Base-by-base conservation (phyloP, 2,797 vertebrate species). In the Sebastes itinus region DNA sequence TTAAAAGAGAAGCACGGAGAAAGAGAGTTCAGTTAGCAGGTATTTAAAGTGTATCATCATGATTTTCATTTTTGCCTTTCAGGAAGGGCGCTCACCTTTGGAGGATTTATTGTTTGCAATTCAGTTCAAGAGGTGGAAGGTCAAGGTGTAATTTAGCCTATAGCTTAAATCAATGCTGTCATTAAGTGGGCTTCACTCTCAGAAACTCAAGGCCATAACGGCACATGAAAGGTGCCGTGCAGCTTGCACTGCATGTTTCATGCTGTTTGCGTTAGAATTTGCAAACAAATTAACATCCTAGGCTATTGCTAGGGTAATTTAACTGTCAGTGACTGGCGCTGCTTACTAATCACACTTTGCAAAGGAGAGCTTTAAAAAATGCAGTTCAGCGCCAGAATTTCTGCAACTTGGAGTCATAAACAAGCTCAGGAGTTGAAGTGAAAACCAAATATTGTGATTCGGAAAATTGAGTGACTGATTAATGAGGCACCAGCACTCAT, bases 291-390 rank as follows among this genome's bases (percentile, higher is more conserved):
- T 13, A 79, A 56, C 38, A 74, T 73, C 42, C 14, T 42, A 27
- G 14, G 14, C 33, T 82, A 22, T 59, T 67, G 38, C 55, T 59
- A 46, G 13, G 23, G 69, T 82, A 70, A 78, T 74, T 76, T 56
- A 70, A 62, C 64, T 20, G 18, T 22, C 61, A 71, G 49, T 22
- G 72, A 22, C 35, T 71, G 58, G 11, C 10, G 20, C 22, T 69
- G 67, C 8, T 35, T 82, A 58, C 56, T 79, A 67, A 77, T 80
- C 62, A 46, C 6, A 59, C 20, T 38, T 46, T 63, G 22, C 16
- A 70, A 60, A 77, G 30, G 13, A 12, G 16, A 58, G 32, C 27
- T 72, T 60, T 9, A 66, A 23, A 75, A 35, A 69, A 55, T n/a
- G 27, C 27, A 59, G 33, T 18, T 67, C 20, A 25, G 16, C 2